Evolutionary conservation across 1,140 invertebrate genomes (phyloP), one percentile per base, ranked within the genome.

Genomic region (Brachionus calyciflorus): DNA sequence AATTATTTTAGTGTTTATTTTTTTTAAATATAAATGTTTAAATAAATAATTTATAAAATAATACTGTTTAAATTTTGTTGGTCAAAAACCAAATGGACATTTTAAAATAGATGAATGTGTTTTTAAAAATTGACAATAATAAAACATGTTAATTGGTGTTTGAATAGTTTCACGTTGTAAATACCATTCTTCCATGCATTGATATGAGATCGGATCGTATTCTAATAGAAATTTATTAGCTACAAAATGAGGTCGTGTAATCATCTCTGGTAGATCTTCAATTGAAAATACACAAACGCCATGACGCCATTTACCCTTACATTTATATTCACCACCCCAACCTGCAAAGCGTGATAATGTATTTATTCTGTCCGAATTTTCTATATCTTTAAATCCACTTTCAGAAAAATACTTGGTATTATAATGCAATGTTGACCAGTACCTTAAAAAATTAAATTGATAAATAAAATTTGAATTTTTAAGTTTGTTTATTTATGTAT

Each of bases 191-290:
- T 82, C 81, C 65, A 84, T 48, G 73, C 83, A 84, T 10, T 82
- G 80, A 5, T 80, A 79, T 0, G 80, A 78, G 3, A 80, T 65
- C 0, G 77, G 81, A 37, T 83, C 78, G 55, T 77, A 80, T 33
- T 81, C 78, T 24, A 77, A 60, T 75, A 81, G 79, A 65, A 84
- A 83, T 76, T 84, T 84, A 79, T 84, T 84, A 28, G 80, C 81
- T 75, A 84, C 81, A 14, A 84, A 53, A 65, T 81, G 3, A 24
- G 33, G 33, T 28, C 40, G 41, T 6, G 17, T 41, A 2, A 49
- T 46, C 40, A 69, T 49, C 26, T 69, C 55, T 0, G 79, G 79
- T 0, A 84, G 75, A 73, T 84, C 82, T 82, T 83, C 14, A 83
- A 77, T 70, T 14, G 80, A 78, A 51, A 81, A 80, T 17, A 82